Evolutionary conservation across 64 coral and sea anemone genomes (phyloP).

Genomic region (Orbicella faveolata): DNA sequence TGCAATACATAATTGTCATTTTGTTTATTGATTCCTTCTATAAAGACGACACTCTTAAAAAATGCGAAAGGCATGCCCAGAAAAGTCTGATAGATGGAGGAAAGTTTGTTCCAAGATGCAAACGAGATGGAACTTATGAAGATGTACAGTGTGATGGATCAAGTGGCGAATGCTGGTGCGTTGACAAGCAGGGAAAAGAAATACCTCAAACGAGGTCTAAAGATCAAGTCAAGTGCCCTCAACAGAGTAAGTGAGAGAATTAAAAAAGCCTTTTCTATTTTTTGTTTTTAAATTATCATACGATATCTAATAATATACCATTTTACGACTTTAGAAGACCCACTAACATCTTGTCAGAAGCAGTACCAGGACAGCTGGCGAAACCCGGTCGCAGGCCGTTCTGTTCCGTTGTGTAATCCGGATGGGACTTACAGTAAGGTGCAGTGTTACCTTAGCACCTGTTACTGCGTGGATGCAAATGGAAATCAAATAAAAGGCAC

Average conservation of each 20-base stretch:
- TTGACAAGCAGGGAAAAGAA: conserved; percentile 55
- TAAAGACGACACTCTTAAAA: conserved; percentile 3
- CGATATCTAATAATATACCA: not conserved
- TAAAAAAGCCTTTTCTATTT: not conserved
- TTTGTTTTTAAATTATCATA: not conserved
- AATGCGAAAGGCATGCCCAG: conserved; percentile 28
- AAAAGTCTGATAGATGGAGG: conserved; percentile 1
- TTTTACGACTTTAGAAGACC: conserved; percentile 22
- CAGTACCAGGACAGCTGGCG: conserved; percentile 57
- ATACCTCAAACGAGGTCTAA: conserved; percentile 43
- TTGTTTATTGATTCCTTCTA: not conserved
- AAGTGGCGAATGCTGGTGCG: conserved; percentile 64
- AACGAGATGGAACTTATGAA: conserved; percentile 66
- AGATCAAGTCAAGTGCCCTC: conserved; percentile 54
- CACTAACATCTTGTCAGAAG: conserved; percentile 58
- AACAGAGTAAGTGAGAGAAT: conserved; percentile 31
- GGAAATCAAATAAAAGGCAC: conserved; percentile 64
- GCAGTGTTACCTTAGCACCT: conserved; percentile 78
- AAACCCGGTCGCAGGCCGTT: conserved; percentile 54
- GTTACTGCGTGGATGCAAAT: conserved; percentile 81
- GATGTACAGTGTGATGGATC: conserved; percentile 59
- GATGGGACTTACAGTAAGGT: conserved; percentile 67
- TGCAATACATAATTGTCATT: too few relatives aligned
- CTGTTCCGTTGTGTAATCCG: conserved; percentile 71
- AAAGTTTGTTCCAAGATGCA: conserved; percentile 68